Evolutionary conservation across 2,113 vertebrate genomes (phyloP).

Genomic region (Perognathus longimembris): DNA sequence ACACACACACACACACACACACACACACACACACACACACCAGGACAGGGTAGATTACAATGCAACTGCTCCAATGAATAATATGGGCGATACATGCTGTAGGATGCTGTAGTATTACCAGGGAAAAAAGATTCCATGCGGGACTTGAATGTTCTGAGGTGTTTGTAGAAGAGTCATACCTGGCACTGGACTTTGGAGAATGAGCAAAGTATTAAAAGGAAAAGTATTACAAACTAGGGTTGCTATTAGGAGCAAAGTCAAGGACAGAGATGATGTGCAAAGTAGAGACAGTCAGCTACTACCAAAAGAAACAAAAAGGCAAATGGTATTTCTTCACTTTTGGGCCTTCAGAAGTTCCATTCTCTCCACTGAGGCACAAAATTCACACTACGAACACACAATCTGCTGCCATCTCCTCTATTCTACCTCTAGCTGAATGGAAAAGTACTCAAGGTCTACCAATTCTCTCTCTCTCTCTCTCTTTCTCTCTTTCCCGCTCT

Average conservation of each 20-base stretch:
- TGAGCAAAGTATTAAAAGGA: background rate
- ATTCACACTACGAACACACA: background rate
- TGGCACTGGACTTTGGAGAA: background rate
- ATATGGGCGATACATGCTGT: background rate
- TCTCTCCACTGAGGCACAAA: background rate
- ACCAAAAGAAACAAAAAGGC: background rate
- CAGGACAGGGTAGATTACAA: background rate
- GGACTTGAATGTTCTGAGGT: background rate
- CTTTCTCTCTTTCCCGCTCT: too few species aligned
- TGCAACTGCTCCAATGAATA: background rate
- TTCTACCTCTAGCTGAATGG: background rate
- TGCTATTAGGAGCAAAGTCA: background rate
- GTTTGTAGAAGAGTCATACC: background rate
- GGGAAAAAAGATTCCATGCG: background rate
- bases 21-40: too few species aligned
- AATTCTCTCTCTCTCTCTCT: too few species aligned
- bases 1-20: too few species aligned
- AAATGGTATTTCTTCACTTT: background rate
- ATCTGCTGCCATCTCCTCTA: background rate
- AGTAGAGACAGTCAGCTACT: background rate
- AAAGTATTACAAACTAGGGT: background rate
- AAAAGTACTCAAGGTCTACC: background rate
- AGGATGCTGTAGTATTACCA: slow-evolving; percentile 6
- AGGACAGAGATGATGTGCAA: background rate
- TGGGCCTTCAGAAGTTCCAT: background rate